A percentile compares a stretch with the other conserved stretches of the same genome.
Conservation (phyloP, 2,888 invertebrate species). For the Tipula confusa region DNA sequence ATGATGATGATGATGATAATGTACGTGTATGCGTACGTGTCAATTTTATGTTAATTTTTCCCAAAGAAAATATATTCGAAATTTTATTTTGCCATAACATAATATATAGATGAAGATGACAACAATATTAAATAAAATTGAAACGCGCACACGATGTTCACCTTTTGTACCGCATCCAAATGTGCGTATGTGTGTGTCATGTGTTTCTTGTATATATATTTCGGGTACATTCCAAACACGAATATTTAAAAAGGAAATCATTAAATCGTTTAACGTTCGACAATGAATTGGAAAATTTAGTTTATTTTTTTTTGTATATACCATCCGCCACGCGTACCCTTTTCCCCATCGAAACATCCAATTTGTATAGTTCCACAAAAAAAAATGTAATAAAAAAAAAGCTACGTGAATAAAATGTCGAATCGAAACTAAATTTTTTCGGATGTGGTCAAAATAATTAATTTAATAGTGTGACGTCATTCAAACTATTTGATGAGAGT, state of each 20-base stretch:
- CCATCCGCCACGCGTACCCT: neutral
- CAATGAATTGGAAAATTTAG: neutral
- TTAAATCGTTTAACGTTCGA: neutral
- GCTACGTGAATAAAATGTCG: neutral
- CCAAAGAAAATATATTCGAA: neutral
- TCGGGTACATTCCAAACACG: neutral
- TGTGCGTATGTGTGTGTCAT: neutral
- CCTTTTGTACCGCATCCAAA: neutral
- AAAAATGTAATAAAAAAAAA: too few species aligned
- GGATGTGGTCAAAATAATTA: neutral
- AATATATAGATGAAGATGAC: neutral
- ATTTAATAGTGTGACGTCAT: neutral
- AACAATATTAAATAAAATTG: neutral
- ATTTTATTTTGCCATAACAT: neutral
- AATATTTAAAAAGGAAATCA: slow-evolving; percentile 5
- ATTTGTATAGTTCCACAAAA: neutral
- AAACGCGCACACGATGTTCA: neutral
- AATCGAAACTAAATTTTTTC: neutral
- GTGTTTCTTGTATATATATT: too few species aligned
- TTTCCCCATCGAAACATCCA: neutral
- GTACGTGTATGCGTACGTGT: slow-evolving; percentile 12
- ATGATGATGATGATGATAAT: neutral
- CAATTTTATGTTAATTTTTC: neutral
- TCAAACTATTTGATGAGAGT: too few species aligned
- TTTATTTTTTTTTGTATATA: neutral